phyloP scores from a whole-genome alignment of 2,888 invertebrate genomes.

The Drosophila paramelanica region DNA sequence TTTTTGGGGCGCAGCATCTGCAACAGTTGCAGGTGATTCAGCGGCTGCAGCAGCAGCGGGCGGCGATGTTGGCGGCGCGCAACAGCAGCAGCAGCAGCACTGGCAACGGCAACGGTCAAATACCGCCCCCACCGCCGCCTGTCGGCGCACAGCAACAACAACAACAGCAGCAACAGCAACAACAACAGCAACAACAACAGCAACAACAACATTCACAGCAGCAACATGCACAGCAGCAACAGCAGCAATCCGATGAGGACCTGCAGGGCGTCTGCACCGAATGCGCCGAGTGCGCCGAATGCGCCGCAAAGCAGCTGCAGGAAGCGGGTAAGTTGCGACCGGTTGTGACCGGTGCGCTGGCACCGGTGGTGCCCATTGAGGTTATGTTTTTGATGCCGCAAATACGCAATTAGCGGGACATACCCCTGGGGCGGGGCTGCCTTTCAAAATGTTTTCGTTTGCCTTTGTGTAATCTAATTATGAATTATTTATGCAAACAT shows the following conservation, averaged over 20 bases:
- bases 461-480: constrained; percentile 77
- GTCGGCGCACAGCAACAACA: constrained; percentile 53
- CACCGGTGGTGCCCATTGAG: constrained; percentile 2
- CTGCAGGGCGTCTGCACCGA: constrained; percentile 84
- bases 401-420: constrained; percentile 50
- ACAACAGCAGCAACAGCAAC: constrained; percentile 40
- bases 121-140: constrained; percentile 68
- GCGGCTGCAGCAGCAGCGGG: constrained; percentile 87
- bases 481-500: constrained; percentile 76
- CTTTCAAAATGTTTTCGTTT: constrained; percentile 53
- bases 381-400: constrained; percentile 8
- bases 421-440: constrained; percentile 21
- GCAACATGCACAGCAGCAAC: constrained; percentile 49
- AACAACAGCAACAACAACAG: constrained; percentile 48
- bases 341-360: not conserved
- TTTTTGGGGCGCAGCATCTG: constrained; percentile 88
- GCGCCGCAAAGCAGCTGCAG: constrained; percentile 84
- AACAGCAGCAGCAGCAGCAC: constrained; percentile 56
- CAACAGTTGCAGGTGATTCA: constrained; percentile 88
- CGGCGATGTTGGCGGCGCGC: constrained; percentile 86
- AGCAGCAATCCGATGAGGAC: constrained; percentile 80
- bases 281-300: constrained; percentile 85
- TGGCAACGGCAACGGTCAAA: constrained; percentile 46
- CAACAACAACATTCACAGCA: constrained; percentile 49
- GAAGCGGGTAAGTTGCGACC: constrained; percentile 80